Evolutionary conservation across 2,888 invertebrate genomes (phyloP), one percentile per base, ranked within the genome.

Genomic region (Meteorus colon): DNA sequence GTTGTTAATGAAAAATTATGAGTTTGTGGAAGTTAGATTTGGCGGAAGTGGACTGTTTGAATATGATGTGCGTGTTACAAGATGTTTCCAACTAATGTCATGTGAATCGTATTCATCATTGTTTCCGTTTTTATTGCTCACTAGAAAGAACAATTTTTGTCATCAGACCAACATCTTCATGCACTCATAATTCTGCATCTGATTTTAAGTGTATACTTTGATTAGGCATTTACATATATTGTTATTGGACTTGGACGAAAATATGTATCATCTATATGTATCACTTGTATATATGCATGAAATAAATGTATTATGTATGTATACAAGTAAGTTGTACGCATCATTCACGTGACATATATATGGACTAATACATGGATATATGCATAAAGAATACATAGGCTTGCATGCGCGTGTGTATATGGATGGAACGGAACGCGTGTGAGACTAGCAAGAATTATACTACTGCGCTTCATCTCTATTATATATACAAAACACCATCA

Each of bases 381-480:
- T n/a, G n/a, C n/a, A n/a, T 48, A 48, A 14, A 16, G 62, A 77
- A 73, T 73, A 12, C 0, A 12, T 41, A 41, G 4, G 41, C 12
- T 12, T 41, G 41, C 41, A 12, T 41, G 41, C 37, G 74, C 76
- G 41, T 76, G 41, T 76, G 73, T 78, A 76, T 82, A 71, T 19
- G 62, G 27, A 63, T 72, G 29, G 29, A 71, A 41, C 41, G 37
- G 73, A 83, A 82, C 81, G 82, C 82, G 85, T 87, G 88, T 86
- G 87, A 85, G 88, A 86, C 84, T 85, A 86, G 75, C 81, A 79
- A 88, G 86, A 86, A 85, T 85, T 87, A 41, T 41, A 41, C 41
- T 41, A 84, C 85, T 24, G 24, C 24, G 24, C 24, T 84, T 84
- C 83, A 68, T 71, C 77, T 80, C 80, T 82, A 81, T 41, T 41